A percentile compares a stretch with the other conserved stretches of the same genome.
phyloP scores from a whole-genome alignment of 2,888 invertebrate species.

The Neuroscelio doddi region DNA sequence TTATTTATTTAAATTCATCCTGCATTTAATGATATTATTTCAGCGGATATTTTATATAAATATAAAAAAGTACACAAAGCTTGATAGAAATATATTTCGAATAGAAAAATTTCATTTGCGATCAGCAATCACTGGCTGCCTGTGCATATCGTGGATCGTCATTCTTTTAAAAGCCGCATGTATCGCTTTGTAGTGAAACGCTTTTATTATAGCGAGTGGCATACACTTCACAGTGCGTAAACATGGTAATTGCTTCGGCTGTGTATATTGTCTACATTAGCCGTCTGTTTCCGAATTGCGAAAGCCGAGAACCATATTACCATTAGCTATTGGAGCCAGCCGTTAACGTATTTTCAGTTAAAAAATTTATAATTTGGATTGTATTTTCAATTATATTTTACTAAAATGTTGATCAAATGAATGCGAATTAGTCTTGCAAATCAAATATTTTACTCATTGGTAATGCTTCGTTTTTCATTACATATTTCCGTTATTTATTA shows the following conservation, averaged over 20 bases:
- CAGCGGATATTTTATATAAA: no score
- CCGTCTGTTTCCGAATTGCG: conserved; percentile 1
- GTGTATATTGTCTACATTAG: conserved; percentile 10
- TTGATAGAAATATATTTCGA: no score
- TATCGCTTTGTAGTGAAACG: conserved; percentile 10
- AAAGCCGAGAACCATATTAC: conserved; percentile 6
- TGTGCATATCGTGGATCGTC: no score
- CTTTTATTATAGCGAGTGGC: conserved; percentile 7
- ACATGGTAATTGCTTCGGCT: conserved; percentile 16
- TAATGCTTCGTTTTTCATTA: no score
- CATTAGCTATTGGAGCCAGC: conserved; percentile 4
- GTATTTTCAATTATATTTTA: not conserved
- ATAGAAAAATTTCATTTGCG: conserved; percentile 14
- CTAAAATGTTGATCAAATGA: not conserved
- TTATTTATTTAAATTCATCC: no score
- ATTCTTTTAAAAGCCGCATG: conserved; percentile 11
- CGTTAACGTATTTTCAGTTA: no score
- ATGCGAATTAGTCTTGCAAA: not conserved
- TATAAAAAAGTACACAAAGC: no score
- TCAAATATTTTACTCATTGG: no score
- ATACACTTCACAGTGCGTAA: conserved; percentile 15
- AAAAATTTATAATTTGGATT: not conserved
- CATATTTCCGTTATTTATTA: no score
- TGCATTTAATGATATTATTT: no score
- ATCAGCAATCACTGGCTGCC: conserved; percentile 5